phyloP scores from a whole-genome alignment of 2,888 invertebrate genomes.

The Torymus auratus region DNA sequence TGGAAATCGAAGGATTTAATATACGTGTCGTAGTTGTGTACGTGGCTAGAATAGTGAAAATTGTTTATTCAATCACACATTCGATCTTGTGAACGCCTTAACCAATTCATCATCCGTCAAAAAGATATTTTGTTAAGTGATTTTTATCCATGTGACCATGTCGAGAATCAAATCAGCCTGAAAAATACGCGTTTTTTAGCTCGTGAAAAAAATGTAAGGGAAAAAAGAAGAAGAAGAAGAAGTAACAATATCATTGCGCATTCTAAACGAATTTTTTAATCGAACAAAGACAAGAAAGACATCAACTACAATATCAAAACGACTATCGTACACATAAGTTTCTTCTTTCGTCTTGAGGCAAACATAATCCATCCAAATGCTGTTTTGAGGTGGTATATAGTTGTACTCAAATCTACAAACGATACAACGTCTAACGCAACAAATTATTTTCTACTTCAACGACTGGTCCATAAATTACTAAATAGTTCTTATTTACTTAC shows the following conservation, averaged over 20 bases:
- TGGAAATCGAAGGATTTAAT: neutral
- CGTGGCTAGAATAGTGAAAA: neutral
- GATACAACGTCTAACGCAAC: neutral
- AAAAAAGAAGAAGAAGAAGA: neutral
- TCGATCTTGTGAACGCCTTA: conserved; percentile 21
- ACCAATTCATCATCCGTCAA: conserved; percentile 37
- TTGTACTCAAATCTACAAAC: neutral
- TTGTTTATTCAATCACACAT: conserved; percentile 5
- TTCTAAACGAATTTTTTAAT: conserved; percentile 35
- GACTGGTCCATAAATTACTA: no score
- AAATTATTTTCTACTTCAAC: neutral
- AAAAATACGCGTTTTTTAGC: neutral
- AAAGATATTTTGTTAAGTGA: conserved; percentile 32
- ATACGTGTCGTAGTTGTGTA: conserved; percentile 13
- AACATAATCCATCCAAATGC: conserved; percentile 37
- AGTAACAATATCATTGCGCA: conserved; percentile 28
- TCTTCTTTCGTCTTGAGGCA: conserved; percentile 27
- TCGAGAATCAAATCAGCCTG: conserved; percentile 10
- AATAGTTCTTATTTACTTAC: no score
- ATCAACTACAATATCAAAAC: conserved; percentile 39
- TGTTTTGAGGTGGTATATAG: neutral
- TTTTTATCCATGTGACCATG: conserved; percentile 8
- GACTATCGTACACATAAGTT: conserved; percentile 14
- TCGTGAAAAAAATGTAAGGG: neutral
- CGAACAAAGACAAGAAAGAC: neutral